Evolutionary conservation across 2,797 vertebrate species (phyloP), one percentile per base, ranked within the genome.

Genomic region (Molossus alvarezi): DNA sequence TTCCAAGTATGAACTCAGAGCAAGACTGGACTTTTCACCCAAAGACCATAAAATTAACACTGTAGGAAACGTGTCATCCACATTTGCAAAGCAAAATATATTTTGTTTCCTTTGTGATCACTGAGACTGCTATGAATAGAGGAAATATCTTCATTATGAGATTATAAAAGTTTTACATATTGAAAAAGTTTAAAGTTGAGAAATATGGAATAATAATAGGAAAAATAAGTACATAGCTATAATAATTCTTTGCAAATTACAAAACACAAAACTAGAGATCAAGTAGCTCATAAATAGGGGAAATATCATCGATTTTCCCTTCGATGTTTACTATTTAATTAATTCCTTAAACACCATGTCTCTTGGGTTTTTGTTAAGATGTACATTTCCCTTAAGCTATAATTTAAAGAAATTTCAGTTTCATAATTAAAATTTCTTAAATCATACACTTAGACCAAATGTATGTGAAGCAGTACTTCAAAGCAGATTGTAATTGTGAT

Each of bases 61-160:
- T 92, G 93, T 67, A 92, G 67, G 57, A 29, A 95, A 96, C 72
- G 33, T 55, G 15, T 29, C 25, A 60, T 55, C 20, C 11, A n/a
- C 23, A 88, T 81, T 17, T 94, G 2, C 10, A 41, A 6, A 58
- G 18, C 12, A 57, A 84, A 91, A 33, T 48, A 33, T 6, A 62
- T 69, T 87, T 83, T 20, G 25, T 80, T 90, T 95, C 45, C 37
- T 80, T 92, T 95, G 13, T 71, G 21, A 33, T 55, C 91, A 62
- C 57, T 29, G 13, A 93, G 84, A 89, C 60, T 69, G 51, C 2
- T 73, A 21, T 60, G 90, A 84, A 86, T 55, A 64, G 33, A 71
- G 25, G 55, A 69, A 51, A 20, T 2, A 69, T 29, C 57, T 95
- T 96, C 25, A 20, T 25, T 57, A 33, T 48, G 33, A n/a, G 6